These are phyloP conservation scores for Microcebus griseorufus DNA, from an alignment of 2,113 vertebrate genomes.

Conservation along the genomic window DNA sequence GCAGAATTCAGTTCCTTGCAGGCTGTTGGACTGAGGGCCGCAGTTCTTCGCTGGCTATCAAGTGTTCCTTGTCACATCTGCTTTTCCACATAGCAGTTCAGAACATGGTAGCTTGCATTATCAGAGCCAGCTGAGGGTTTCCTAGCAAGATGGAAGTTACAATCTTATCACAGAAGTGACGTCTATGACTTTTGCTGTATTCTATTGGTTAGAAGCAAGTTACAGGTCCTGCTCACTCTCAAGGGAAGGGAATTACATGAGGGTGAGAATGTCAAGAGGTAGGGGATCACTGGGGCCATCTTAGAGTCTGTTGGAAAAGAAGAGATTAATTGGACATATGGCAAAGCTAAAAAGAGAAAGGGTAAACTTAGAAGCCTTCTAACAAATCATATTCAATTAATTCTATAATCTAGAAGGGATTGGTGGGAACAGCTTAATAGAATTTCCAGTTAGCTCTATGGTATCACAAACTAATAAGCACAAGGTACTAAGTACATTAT, in stretches of 20 bases:
- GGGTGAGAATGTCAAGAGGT: not conserved
- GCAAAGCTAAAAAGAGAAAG: not conserved
- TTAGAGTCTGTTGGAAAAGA: constrained; percentile 29
- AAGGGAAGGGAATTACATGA: not conserved
- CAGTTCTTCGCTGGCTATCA: not conserved
- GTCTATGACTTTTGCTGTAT: not conserved
- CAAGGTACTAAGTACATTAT: not conserved
- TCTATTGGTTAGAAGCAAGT: not conserved
- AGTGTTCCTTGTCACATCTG: not conserved
- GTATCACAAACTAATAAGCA: not conserved
- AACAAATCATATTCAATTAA: constrained; percentile 24
- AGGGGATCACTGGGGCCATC: not conserved
- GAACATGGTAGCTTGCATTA: not conserved
- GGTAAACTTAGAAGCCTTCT: not conserved
- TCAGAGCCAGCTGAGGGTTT: not conserved
- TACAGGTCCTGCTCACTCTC: not conserved
- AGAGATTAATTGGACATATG: not conserved
- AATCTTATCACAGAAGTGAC: not conserved
- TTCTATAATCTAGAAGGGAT: constrained; percentile 17
- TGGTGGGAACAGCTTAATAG: not conserved
- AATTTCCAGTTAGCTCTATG: not conserved
- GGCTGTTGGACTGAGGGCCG: not conserved
- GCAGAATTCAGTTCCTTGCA: not conserved
- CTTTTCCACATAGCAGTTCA: not conserved
- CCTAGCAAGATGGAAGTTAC: not conserved